Conservation (phyloP, 1,140 invertebrate species). For the Hermetia illucens region DNA sequence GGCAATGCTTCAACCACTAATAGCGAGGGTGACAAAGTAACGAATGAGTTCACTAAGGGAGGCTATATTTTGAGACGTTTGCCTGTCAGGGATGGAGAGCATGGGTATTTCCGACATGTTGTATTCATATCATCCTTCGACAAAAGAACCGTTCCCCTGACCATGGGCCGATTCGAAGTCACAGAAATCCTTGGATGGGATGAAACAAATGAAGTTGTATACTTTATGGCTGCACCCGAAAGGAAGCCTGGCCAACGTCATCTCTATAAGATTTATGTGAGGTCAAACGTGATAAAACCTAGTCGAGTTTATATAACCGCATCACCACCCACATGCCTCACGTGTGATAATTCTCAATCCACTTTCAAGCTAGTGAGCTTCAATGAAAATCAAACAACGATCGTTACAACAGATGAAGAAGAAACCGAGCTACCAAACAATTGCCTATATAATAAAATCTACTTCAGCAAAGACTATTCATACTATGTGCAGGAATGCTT, state of each 20-base stretch:
- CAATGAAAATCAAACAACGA: constrained; percentile 8
- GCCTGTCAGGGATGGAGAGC: constrained; percentile 42
- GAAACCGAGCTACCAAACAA: constrained; percentile 28
- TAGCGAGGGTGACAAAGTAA: constrained; percentile 16
- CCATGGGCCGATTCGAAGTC: constrained; percentile 51
- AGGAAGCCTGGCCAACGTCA: constrained; percentile 53
- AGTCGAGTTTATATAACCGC: constrained; percentile 28
- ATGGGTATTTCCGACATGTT: constrained; percentile 33
- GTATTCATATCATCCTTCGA: constrained; percentile 33
- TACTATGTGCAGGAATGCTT: constrained; percentile 53
- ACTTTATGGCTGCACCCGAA: constrained; percentile 56
- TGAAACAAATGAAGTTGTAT: constrained; percentile 42
- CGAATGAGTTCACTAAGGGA: constrained; percentile 24
- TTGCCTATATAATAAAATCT: constrained; percentile 47
- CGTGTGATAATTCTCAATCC: constrained; percentile 24
- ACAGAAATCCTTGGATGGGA: constrained; percentile 52
- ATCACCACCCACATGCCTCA: constrained; percentile 24
- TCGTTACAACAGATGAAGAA: constrained; percentile 1
- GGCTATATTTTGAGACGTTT: constrained; percentile 37
- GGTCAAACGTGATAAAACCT: constrained; percentile 25
- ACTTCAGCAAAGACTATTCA: constrained; percentile 45
- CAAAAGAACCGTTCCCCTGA: constrained; percentile 34
- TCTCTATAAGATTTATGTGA: constrained; percentile 46
- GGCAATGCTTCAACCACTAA: no score
- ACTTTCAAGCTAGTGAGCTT: constrained; percentile 18